Evolutionary conservation across 2,797 vertebrate genomes (phyloP).

Genomic region (Cyclopterus lumpus): DNA sequence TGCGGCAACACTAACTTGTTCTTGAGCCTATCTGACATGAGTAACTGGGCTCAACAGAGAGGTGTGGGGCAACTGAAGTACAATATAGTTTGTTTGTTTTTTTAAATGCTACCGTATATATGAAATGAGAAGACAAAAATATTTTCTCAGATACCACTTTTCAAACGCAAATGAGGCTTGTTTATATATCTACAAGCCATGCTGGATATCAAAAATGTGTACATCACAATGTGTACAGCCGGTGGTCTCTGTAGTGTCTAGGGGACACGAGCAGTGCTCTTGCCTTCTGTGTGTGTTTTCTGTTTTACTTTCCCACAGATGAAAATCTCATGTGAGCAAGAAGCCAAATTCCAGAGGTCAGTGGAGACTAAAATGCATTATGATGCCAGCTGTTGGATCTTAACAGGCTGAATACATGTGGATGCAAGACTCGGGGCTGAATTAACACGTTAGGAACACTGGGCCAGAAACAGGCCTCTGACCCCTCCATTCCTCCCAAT

Average conservation of each 20-base stretch:
- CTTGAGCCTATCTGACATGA: too few species aligned
- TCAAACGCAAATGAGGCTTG: background rate
- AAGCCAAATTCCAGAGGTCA: conserved; percentile 22
- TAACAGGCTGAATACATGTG: background rate
- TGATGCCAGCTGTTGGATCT: conserved; percentile 11
- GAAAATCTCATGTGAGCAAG: background rate
- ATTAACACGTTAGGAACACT: background rate
- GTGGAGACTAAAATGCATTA: background rate
- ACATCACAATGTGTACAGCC: background rate
- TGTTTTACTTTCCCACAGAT: conserved; percentile 24
- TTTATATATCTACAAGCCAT: background rate
- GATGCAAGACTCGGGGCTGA: background rate
- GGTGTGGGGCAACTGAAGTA: too few species aligned
- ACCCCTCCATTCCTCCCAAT: background rate
- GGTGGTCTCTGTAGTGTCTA: background rate
- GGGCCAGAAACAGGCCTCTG: background rate
- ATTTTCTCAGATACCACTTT: background rate
- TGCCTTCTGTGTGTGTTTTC: background rate
- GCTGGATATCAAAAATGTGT: background rate
- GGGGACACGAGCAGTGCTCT: background rate
- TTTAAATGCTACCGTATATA: too few species aligned
- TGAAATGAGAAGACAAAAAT: too few species aligned
- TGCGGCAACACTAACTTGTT: too few species aligned
- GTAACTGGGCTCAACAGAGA: too few species aligned
- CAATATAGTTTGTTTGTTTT: too few species aligned